These are phyloP conservation scores for silkworm (Bombyx mori) DNA, from an alignment of 1,140 invertebrate species.

Conservation along the genomic window DNA sequence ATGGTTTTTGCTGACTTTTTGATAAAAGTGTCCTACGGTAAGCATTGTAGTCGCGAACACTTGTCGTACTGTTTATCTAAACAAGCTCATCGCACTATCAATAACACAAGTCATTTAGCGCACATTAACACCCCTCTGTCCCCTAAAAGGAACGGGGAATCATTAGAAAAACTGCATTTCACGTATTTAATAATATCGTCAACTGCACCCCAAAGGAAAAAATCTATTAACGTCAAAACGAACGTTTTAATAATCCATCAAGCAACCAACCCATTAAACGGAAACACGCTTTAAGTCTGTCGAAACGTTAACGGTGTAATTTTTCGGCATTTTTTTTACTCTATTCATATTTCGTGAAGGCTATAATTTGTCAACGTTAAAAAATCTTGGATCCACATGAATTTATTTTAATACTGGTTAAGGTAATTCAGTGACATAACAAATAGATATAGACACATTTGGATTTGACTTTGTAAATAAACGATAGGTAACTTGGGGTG, in stretches of 20 bases:
- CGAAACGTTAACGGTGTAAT: conserved; percentile 11
- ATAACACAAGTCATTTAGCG: conserved; percentile 37
- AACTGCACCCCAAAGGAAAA: conserved; percentile 43
- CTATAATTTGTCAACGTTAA: no score
- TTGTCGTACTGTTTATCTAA: no score
- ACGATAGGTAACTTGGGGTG: no score
- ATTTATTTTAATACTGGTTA: no score
- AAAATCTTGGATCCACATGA: no score
- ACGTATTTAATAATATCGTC: conserved; percentile 60
- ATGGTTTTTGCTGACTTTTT: no score
- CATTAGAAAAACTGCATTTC: conserved; percentile 61
- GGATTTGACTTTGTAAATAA: no score
- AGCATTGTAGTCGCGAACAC: no score
- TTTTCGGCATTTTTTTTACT: conserved; percentile 2
- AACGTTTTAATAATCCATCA: conserved; percentile 56
- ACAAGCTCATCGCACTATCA: conserved; percentile 1
- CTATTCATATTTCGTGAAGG: neutral
- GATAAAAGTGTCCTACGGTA: no score
- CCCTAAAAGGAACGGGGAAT: conserved; percentile 12
- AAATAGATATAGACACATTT: no score
- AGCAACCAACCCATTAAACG: conserved; percentile 24
- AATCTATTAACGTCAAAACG: conserved; percentile 61
- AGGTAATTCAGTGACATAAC: no score
- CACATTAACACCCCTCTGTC: conserved; percentile 25
- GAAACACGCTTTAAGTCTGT: conserved; percentile 24